Evolutionary conservation across 2,113 vertebrate genomes (phyloP).

Genomic region (Podilymbus podiceps): DNA sequence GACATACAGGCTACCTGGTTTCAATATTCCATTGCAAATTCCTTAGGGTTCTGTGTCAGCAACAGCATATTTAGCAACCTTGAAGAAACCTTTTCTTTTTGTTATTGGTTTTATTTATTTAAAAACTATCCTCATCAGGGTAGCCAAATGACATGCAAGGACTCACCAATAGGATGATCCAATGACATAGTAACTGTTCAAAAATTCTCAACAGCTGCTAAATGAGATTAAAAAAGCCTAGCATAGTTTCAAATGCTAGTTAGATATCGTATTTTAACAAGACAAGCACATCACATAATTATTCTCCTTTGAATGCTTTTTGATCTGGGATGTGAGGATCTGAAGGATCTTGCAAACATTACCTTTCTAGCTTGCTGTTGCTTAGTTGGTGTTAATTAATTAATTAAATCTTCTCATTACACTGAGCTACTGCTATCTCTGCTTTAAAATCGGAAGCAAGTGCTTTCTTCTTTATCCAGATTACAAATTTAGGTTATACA

Average conservation of each 20-base stretch:
- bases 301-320: background rate
- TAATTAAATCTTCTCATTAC: background rate
- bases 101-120: constrained; percentile 31
- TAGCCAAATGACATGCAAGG: background rate
- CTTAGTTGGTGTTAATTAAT: background rate
- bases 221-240: background rate
- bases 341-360: background rate
- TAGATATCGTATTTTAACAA: background rate
- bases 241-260: background rate
- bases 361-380: background rate
- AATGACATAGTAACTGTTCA: background rate
- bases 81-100: constrained; percentile 14
- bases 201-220: background rate
- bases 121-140: background rate
- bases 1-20: constrained; percentile 14
- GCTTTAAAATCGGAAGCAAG: background rate
- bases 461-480: background rate
- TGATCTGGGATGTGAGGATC: background rate
- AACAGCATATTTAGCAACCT: constrained; percentile 35
- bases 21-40: constrained; percentile 22
- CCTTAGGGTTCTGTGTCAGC: constrained; percentile 45
- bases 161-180: background rate
- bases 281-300: background rate
- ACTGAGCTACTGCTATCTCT: background rate
- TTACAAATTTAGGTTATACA: background rate